Evolutionary conservation across 1,140 invertebrate species (phyloP).

Genomic region (Epicauta chinensis): DNA sequence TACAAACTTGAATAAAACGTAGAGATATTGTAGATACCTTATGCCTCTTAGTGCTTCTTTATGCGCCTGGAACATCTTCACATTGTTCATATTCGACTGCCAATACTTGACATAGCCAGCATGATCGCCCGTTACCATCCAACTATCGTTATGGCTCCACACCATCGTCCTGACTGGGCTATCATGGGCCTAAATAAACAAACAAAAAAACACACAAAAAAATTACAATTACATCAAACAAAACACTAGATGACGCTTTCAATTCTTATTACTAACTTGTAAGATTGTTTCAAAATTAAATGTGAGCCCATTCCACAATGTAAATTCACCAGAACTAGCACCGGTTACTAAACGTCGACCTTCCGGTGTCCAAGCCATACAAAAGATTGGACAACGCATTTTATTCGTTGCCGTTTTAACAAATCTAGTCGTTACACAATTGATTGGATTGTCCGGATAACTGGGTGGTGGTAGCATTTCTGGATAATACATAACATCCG

Average conservation of each 20-base stretch:
- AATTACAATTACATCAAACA: slow-evolving; percentile 1
- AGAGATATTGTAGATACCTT: slow-evolving; percentile 65
- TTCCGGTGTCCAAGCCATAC: slow-evolving; percentile 98
- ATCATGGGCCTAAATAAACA: slow-evolving; percentile 82
- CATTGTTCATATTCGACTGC: slow-evolving; percentile 99
- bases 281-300: slow-evolving; percentile 99
- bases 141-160: slow-evolving; percentile 98
- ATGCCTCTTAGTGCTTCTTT: slow-evolving; percentile 98
- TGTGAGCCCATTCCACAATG: slow-evolving; percentile 98
- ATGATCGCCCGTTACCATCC: slow-evolving; percentile 99
- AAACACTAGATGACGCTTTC: too few relatives aligned
- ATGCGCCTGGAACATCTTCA: slow-evolving; percentile 99
- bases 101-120: slow-evolving; percentile 99
- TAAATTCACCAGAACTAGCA: slow-evolving; percentile 98
- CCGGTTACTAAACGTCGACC: slow-evolving; percentile 95
- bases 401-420: slow-evolving; percentile 99
- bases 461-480: slow-evolving; percentile 82
- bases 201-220: slow-evolving; percentile 10
- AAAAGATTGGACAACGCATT: slow-evolving; percentile 98
- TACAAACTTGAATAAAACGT: slow-evolving; percentile 30
- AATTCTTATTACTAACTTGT: slow-evolving; percentile 60
- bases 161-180: slow-evolving; percentile 96
- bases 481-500: slow-evolving; percentile 85
- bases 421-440: slow-evolving; percentile 93
- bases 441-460: slow-evolving; percentile 91